These are phyloP conservation scores for Peribatodes rhomboidaria DNA, from an alignment of 2,888 invertebrate genomes.

Conservation along the genomic window DNA sequence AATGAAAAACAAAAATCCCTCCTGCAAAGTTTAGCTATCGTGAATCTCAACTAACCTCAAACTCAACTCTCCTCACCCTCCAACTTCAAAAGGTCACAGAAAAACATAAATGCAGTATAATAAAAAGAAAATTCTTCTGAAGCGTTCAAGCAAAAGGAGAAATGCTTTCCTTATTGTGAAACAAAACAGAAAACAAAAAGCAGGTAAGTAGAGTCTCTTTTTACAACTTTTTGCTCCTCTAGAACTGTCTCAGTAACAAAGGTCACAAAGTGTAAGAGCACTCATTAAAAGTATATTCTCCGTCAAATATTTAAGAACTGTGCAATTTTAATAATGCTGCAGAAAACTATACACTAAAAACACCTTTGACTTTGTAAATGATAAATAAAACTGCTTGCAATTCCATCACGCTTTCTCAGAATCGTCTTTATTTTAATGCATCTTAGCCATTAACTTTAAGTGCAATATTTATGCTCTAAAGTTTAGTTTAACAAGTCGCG, in stretches of 20 bases:
- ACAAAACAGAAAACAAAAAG: not conserved
- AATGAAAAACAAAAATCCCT: no score
- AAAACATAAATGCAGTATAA: no score
- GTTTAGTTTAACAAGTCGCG: conserved; percentile 55
- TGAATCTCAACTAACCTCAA: no score
- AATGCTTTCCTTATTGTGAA: not conserved
- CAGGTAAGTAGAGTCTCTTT: conserved; percentile 3
- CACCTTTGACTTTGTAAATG: conserved; percentile 11
- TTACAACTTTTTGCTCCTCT: not conserved
- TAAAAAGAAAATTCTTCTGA: no score
- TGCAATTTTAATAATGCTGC: conserved; percentile 24
- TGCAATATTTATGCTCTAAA: conserved; percentile 38
- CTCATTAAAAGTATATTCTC: conserved; percentile 22
- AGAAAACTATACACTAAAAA: conserved; percentile 10
- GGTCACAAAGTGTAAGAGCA: conserved; percentile 24
- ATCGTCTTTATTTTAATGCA: conserved; percentile 40
- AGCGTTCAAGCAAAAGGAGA: not conserved
- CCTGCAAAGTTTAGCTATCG: no score
- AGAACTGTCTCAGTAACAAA: conserved; percentile 6
- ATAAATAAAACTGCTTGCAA: not conserved
- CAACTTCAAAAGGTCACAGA: no score
- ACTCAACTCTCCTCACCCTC: no score
- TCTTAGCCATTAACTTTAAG: conserved; percentile 48
- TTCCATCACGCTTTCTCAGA: conserved; percentile 30
- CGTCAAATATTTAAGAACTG: conserved; percentile 24